Percentiles rank a stretch among this genome's conserved stretches.
Conservation (phyloP, 2,113 vertebrate genomes). For the Crotophaga sulcirostris region DNA sequence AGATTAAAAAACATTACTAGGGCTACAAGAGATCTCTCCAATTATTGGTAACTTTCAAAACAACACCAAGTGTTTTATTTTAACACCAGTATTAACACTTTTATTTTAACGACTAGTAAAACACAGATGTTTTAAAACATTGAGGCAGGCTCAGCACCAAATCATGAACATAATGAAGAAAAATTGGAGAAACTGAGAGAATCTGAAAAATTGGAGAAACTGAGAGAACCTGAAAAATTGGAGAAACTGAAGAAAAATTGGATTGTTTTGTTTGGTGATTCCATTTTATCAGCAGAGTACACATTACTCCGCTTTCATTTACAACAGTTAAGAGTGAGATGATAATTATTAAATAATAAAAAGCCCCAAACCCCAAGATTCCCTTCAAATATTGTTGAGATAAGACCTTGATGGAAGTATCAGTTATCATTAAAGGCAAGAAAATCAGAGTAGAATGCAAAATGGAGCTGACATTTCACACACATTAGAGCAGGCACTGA, state of each 20-base stretch:
- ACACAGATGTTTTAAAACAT: background rate
- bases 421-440: background rate
- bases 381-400: background rate
- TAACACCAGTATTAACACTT: background rate
- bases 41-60: background rate
- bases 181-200: too few relatives aligned
- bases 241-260: too few relatives aligned
- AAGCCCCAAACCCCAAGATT: background rate
- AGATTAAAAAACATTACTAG: background rate
- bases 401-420: background rate
- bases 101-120: too few relatives aligned
- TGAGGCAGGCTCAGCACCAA: background rate
- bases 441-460: background rate
- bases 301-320: background rate
- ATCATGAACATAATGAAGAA: background rate
- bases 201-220: too few relatives aligned
- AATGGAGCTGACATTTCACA: background rate
- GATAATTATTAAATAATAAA: background rate
- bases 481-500: background rate
- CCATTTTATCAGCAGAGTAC: background rate
- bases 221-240: too few relatives aligned
- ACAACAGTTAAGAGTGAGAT: background rate
- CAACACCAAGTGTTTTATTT: background rate
- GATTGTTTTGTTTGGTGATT: background rate
- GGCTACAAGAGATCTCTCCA: background rate